Evolutionary conservation across 1,140 invertebrate genomes (phyloP), one percentile per base, ranked within the genome.

Genomic region (Tribolium madens): DNA sequence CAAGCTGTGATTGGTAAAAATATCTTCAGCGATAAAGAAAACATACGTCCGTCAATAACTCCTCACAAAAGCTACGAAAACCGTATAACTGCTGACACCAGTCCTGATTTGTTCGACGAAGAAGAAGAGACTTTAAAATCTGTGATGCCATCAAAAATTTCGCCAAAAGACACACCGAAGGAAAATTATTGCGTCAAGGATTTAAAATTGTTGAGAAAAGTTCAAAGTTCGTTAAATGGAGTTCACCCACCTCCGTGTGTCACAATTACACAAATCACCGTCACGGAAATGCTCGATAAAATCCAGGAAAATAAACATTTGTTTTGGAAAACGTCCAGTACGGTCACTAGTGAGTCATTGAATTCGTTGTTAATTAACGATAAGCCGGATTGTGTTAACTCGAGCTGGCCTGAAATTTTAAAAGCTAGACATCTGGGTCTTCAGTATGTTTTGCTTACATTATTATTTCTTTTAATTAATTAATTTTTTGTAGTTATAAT

Each of bases 191-290:
- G 78, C 5, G 17, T 75, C n/a, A 84, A 81, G 21, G 85, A 86
- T 78, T 26, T 74, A 9, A 81, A 73, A 60, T 52, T 86, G 18
- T 69, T 85, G 10, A 84, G 82, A 57, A 81, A 84, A 13, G 85
- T 87, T 47, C 82, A 88, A 85, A 86, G 86, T 83, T 85, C 82
- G 10, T 81, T 90, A 15, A 87, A 87, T 75, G 91, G 91, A 2
- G 87, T 93, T 0, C 85, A 90, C 26, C 92, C 91, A 26, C 92
- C 91, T 26, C 91, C 91, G 6, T 91, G 89, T 53, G 87, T 91
- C 4, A 92, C 91, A 4, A 89, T 88, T 18, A 86, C 89, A 46
- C 89, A 90, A 64, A 87, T 87, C 53, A 89, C 91, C 82, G 89
- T 89, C 7, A 84, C 83, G n/a, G 90, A 93, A 80, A 91, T 93